These are phyloP conservation scores for Ptilodon capucinus DNA, from an alignment of 2,888 invertebrate species.

Conservation along the genomic window DNA sequence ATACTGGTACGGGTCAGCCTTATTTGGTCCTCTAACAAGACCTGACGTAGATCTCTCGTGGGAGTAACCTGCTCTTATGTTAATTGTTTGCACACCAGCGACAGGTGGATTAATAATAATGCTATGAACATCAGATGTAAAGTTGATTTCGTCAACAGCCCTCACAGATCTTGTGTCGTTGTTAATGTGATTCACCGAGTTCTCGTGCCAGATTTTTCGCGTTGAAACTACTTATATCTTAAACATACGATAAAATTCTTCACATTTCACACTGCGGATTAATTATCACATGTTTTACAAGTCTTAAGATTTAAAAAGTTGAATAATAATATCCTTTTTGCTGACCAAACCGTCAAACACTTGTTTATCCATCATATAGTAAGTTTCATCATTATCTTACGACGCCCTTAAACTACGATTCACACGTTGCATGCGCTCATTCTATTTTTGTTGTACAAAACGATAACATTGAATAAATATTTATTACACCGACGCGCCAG, in stretches of 20 bases:
- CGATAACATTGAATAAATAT: slow-evolving; percentile 33
- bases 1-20: slow-evolving; percentile 51
- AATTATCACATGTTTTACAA: not conserved
- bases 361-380: not conserved
- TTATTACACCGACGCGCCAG: slow-evolving; percentile 27
- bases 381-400: not conserved
- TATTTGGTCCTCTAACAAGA: slow-evolving; percentile 54
- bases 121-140: slow-evolving; percentile 17
- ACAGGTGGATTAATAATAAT: slow-evolving; percentile 37
- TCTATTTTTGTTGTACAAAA: slow-evolving; percentile 14
- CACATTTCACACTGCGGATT: slow-evolving; percentile 33
- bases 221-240: slow-evolving; percentile 42
- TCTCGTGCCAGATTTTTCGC: slow-evolving; percentile 58
- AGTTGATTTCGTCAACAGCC: slow-evolving; percentile 24
- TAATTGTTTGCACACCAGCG: slow-evolving; percentile 27
- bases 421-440: not conserved
- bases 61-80: slow-evolving; percentile 49
- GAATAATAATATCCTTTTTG: not conserved
- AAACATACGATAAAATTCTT: slow-evolving; percentile 46
- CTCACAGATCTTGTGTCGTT: slow-evolving; percentile 31
- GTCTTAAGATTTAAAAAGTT: not conserved
- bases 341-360: not conserved
- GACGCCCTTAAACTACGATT: not conserved
- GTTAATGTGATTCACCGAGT: slow-evolving; percentile 51
- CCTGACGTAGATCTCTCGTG: slow-evolving; percentile 54